These are phyloP conservation scores for Adoxophyes honmai DNA, from an alignment of 1,140 invertebrate species.

Conservation along the genomic window DNA sequence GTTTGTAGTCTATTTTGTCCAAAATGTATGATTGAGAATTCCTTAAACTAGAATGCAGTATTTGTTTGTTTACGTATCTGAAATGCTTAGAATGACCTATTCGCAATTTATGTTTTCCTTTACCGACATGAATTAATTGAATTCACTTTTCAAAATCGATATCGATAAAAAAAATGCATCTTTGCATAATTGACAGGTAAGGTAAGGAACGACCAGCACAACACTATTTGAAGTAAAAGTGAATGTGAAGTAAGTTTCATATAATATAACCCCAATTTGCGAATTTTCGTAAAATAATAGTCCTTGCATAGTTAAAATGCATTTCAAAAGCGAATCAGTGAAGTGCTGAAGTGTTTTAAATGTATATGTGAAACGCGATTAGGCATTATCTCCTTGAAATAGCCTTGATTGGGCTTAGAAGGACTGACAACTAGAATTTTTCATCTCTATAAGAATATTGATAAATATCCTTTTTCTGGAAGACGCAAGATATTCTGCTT, in stretches of 20 bases:
- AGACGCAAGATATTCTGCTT: not conserved
- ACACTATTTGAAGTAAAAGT: conserved; percentile 10
- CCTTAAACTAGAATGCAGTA: too few relatives aligned
- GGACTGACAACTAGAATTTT: not conserved
- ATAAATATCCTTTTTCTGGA: not conserved
- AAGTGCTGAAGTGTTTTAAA: too few relatives aligned
- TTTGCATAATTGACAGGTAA: not conserved
- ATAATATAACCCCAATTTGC: conserved; percentile 8
- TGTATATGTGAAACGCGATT: too few relatives aligned
- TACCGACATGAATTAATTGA: too few relatives aligned
- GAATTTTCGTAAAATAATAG: not conserved
- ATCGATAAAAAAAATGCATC: conserved; percentile 10
- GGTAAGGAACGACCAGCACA: not conserved
- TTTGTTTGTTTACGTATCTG: too few relatives aligned
- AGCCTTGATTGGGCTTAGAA: not conserved
- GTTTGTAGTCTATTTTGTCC: too few relatives aligned
- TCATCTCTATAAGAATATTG: not conserved
- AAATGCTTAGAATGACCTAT: too few relatives aligned
- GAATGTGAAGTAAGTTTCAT: conserved; percentile 12
- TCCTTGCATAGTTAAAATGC: not conserved
- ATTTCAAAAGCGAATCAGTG: too few relatives aligned
- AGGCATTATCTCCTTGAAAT: not conserved
- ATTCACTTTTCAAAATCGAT: not conserved
- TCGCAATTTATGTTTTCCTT: too few relatives aligned
- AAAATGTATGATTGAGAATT: too few relatives aligned